These are phyloP conservation scores for Antechinus stuartii DNA, from an alignment of 2,113 vertebrate genomes.

Conservation along the genomic window DNA sequence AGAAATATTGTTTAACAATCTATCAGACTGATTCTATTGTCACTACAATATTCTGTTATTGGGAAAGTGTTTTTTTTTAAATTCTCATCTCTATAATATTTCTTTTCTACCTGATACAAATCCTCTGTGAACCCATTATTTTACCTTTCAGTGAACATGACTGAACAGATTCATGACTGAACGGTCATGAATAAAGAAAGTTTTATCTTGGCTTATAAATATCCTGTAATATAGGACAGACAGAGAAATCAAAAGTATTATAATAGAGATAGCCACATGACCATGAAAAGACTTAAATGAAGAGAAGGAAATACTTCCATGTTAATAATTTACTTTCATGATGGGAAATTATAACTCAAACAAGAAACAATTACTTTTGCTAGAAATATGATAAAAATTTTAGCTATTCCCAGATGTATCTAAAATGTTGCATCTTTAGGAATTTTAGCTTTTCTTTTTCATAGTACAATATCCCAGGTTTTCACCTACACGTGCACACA, in stretches of 20 bases:
- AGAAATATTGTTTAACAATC: slow-evolving; percentile 44
- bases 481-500: background rate
- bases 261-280: slow-evolving; percentile 24
- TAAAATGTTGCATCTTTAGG: background rate
- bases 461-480: background rate
- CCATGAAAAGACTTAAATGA: slow-evolving; percentile 1
- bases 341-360: slow-evolving; percentile 26
- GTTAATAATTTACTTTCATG: slow-evolving; percentile 3
- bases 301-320: background rate
- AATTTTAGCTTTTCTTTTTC: slow-evolving; percentile 25
- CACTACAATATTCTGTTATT: background rate
- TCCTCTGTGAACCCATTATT: background rate
- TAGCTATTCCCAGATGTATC: background rate
- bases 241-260: background rate
- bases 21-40: background rate
- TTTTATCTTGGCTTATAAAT: slow-evolving; percentile 18
- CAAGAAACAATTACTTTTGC: slow-evolving; percentile 8
- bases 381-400: background rate
- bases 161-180: slow-evolving; percentile 16
- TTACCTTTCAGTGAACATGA: background rate
- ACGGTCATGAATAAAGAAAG: slow-evolving; percentile 16
- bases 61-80: background rate
- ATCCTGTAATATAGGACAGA: background rate
- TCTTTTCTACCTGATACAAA: background rate
- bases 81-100: background rate